Base-by-base conservation (phyloP, 2,888 invertebrate genomes). In the Spisula solida region DNA sequence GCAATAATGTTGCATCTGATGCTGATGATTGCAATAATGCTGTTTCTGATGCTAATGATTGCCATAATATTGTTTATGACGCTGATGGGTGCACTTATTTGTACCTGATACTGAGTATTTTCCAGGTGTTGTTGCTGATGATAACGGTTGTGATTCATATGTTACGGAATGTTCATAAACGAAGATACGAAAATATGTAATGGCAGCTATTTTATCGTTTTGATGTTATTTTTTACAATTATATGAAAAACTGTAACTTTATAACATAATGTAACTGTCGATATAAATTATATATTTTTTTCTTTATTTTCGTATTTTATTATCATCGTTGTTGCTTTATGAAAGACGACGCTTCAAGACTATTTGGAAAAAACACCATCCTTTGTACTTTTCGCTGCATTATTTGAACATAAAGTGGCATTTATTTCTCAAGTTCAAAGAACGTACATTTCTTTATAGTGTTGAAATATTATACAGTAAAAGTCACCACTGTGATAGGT, bases 181-280 rank as follows among this genome's bases (percentile, higher is more conserved):
- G 14, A 51, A 66, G 8, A 10, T 66, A 25, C 20, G 25, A 25
- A 66, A 66, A 66, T 66, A 25, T 66, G 10, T 66, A 25, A 6
- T 25, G 4, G 6, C 25, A 5, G 25, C 10, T 12, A 25, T 60
- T n/a, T 10, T 25, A 25, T 66, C n/a, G 60, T 4, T 25, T 25
- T 25, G 60, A 25, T 66, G 20, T 66, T 66, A 66, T 66, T 66
- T 41, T 66, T 66, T 66, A 66, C 60, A 66, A 66, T 18, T 25
- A 60, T n/a, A 60, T 66, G n/a, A 66, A 66, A 66, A 10, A 56
- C 56, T 66, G 51, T 14, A 16, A 51, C 51, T 51, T 51, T 56
- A 56, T 56, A 56, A 66, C n/a, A 25, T 25, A 66, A 25, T 25
- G n/a, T 66, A 66, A 25, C 1, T 66, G 25, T 66, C 60, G n/a